Evolutionary conservation across 1,140 invertebrate species (phyloP).

Genomic region (Diachasma alloeum): DNA sequence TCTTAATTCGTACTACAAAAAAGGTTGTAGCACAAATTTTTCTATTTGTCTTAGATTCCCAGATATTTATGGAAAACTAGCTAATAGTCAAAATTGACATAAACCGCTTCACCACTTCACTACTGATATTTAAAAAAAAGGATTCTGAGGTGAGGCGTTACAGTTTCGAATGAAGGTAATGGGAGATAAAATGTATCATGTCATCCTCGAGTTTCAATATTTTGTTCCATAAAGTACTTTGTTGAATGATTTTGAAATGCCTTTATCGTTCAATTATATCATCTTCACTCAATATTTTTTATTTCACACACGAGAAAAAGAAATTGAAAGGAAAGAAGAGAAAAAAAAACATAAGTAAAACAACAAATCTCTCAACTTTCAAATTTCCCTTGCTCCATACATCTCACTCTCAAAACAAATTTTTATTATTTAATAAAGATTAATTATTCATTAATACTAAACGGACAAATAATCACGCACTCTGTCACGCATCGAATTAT

Average conservation of each 20-base stretch:
- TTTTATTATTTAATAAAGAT: slow-evolving; percentile 45
- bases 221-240: not conserved
- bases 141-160: not conserved
- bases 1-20: no score
- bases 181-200: not conserved
- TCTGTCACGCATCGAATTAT: slow-evolving; percentile 39
- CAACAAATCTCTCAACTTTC: not conserved
- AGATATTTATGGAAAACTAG: no score
- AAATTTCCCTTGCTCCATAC: not conserved
- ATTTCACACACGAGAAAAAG: not conserved
- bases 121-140: not conserved
- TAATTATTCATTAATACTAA: slow-evolving; percentile 47
- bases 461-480: slow-evolving; percentile 45
- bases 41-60: no score
- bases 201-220: not conserved
- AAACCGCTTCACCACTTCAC: no score
- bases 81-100: no score
- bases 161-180: not conserved
- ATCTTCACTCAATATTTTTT: not conserved
- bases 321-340: slow-evolving; percentile 38
- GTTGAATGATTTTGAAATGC: slow-evolving; percentile 5
- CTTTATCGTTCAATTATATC: not conserved
- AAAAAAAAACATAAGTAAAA: slow-evolving; percentile 35
- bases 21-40: no score
- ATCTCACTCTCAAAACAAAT: slow-evolving; percentile 23